Evolutionary conservation across 2,113 vertebrate species (phyloP).

Genomic region (Limnothrissa miodon): DNA sequence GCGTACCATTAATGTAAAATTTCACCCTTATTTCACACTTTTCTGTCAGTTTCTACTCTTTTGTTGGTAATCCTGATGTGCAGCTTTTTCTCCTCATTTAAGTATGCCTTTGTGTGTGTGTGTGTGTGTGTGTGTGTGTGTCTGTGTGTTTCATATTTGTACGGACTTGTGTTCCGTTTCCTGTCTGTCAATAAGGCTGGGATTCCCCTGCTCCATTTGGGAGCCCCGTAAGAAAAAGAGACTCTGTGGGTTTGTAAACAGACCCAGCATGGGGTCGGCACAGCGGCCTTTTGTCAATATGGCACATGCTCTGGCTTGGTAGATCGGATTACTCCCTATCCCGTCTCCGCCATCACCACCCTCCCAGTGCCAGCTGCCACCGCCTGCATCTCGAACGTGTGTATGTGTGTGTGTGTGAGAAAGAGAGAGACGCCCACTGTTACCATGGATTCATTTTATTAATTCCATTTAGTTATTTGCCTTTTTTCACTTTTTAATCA

Average conservation of each 20-base stretch:
- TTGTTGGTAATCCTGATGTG: background rate
- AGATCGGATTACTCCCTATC: conserved; percentile 23
- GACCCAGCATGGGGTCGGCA: conserved; percentile 20
- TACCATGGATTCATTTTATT: conserved; percentile 33
- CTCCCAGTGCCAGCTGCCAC: background rate
- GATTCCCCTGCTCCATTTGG: background rate
- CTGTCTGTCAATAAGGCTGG: background rate
- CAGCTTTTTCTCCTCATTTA: background rate
- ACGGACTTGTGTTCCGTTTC: background rate
- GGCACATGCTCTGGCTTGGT: background rate
- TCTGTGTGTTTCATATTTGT: no score
- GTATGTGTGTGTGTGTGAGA: background rate
- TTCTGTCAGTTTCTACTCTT: background rate
- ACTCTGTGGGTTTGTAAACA: conserved; percentile 28
- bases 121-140: no score
- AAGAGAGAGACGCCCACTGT: background rate
- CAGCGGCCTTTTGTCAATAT: conserved; percentile 23
- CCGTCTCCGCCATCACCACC: background rate
- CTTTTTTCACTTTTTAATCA: conserved; percentile 29
- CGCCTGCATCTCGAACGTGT: background rate
- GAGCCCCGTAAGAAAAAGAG: conserved; percentile 20
- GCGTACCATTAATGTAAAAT: background rate
- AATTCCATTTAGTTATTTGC: conserved; percentile 17
- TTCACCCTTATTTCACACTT: background rate
- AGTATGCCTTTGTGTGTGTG: background rate